Evolutionary conservation across 2,888 invertebrate genomes (phyloP).

Genomic region (Xestia xanthographa): DNA sequence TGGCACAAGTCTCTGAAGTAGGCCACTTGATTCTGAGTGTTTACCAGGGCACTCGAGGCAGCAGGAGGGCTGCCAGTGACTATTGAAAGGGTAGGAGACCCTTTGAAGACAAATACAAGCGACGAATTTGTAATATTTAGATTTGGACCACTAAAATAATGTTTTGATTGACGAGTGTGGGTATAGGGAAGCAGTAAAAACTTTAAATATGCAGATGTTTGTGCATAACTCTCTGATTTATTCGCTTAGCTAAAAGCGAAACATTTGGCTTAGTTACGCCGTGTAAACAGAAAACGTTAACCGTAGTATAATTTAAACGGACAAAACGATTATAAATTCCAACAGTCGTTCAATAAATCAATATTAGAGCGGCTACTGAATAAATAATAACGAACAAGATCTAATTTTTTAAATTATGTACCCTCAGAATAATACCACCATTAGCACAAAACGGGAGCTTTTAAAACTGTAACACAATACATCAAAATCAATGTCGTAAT

Average conservation of each 20-base stretch:
- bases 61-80: constrained; percentile 57
- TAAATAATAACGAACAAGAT: constrained; percentile 51
- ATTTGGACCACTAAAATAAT: constrained; percentile 40
- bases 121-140: constrained; percentile 49
- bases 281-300: constrained; percentile 9
- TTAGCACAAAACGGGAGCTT: constrained; percentile 54
- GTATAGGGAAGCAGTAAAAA: neutral
- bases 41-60: constrained; percentile 61
- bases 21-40: constrained; percentile 67
- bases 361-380: constrained; percentile 52
- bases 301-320: constrained; percentile 15
- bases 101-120: constrained; percentile 58
- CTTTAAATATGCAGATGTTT: constrained; percentile 8
- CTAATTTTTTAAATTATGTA: constrained; percentile 46
- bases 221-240: constrained; percentile 5
- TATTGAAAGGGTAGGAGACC: constrained; percentile 59
- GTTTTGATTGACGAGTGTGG: constrained; percentile 27
- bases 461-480: constrained; percentile 66
- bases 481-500: constrained; percentile 62
- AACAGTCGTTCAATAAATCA: constrained; percentile 54
- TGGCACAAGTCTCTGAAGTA: constrained; percentile 53
- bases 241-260: constrained; percentile 4
- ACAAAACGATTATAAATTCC: constrained; percentile 34
- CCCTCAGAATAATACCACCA: constrained; percentile 43
- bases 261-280: constrained; percentile 1